phyloP scores from a whole-genome alignment of 1,140 invertebrate species.

The Philopotamus ludificatus region DNA sequence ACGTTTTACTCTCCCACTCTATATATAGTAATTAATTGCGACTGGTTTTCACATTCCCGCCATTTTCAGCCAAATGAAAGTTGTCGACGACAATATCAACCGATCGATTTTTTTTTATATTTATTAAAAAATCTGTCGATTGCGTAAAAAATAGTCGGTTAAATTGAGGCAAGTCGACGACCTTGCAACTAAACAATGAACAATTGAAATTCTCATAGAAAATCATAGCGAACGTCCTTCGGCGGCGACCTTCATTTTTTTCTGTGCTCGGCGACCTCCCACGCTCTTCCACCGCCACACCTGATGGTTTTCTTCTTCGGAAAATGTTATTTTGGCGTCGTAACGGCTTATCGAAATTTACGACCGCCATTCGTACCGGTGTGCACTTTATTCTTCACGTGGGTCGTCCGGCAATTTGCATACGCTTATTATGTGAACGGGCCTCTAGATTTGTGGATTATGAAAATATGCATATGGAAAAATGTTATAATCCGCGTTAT shows the following conservation, averaged over 20 bases:
- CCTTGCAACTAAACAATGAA: too few species aligned
- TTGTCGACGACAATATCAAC: neutral
- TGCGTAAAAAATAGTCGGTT: neutral
- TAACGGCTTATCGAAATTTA: slow-evolving; percentile 30
- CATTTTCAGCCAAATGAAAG: neutral
- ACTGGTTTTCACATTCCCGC: neutral
- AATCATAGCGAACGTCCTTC: neutral
- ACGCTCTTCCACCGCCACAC: neutral
- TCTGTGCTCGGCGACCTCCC: too few species aligned
- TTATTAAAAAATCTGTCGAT: too few species aligned
- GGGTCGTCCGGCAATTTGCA: slow-evolving; percentile 21
- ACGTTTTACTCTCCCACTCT: too few species aligned
- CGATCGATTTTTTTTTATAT: neutral
- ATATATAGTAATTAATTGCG: neutral
- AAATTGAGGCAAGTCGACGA: neutral
- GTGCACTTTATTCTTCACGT: slow-evolving; percentile 10
- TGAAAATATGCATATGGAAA: slow-evolving; percentile 17
- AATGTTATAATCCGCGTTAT: slow-evolving; percentile 13
- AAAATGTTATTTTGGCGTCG: slow-evolving; percentile 16
- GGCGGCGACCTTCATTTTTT: slow-evolving; percentile 8
- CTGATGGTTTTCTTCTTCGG: slow-evolving; percentile 5
- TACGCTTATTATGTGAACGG: slow-evolving; percentile 25
- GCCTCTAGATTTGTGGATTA: slow-evolving; percentile 19
- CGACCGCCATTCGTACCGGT: slow-evolving; percentile 14
- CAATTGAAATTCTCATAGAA: slow-evolving; percentile 8